Evolutionary conservation across 2,888 invertebrate genomes (phyloP).

Genomic region (Toxonevra muliebris): DNA sequence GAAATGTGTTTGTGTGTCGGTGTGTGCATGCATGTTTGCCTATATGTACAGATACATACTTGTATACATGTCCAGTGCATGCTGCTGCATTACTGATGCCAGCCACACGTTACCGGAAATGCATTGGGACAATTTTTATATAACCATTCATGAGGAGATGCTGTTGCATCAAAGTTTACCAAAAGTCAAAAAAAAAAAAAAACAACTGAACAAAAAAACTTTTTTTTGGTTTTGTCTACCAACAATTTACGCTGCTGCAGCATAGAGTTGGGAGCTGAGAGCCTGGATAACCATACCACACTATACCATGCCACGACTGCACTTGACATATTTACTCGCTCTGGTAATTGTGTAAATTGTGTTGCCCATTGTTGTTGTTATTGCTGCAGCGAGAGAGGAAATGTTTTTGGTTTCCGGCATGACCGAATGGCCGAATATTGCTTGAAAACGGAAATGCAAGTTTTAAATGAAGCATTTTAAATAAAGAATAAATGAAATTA

Average conservation of each 20-base stretch:
- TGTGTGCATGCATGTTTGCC: too few relatives aligned
- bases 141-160: too few relatives aligned
- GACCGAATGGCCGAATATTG: constrained; percentile 43
- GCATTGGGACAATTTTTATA: constrained; percentile 22
- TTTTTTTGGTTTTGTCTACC: constrained; percentile 35
- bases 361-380: too few relatives aligned
- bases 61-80: neutral
- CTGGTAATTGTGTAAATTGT: constrained; percentile 44
- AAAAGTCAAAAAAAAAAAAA: too few relatives aligned
- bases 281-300: too few relatives aligned
- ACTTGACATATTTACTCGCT: constrained; percentile 62
- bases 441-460: constrained; percentile 23
- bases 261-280: too few relatives aligned
- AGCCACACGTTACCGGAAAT: constrained; percentile 22
- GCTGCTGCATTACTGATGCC: neutral
- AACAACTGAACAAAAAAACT: too few relatives aligned
- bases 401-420: constrained; percentile 37
- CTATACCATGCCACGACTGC: constrained; percentile 47
- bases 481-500: neutral
- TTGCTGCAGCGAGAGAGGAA: constrained; percentile 33
- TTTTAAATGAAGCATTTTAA: neutral
- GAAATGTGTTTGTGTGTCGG: neutral
- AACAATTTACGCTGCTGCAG: constrained; percentile 28
- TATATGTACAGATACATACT: too few relatives aligned
- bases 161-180: too few relatives aligned